These are phyloP conservation scores for Listrodromus nycthemerus DNA, from an alignment of 2,888 invertebrate genomes.

Conservation along the genomic window DNA sequence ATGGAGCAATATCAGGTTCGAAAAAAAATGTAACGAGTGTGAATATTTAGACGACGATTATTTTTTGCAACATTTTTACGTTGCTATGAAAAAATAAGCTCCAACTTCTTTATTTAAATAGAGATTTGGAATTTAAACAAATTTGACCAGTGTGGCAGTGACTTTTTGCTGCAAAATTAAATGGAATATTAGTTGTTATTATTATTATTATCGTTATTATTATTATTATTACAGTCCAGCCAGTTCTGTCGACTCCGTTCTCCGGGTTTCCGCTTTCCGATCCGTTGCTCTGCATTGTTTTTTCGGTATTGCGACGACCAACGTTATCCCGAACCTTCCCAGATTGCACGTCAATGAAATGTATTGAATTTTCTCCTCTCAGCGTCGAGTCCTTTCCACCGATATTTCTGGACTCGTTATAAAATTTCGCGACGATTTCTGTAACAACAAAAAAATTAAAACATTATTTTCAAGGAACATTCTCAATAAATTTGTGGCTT, in stretches of 20 bases:
- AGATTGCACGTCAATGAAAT: constrained; percentile 25
- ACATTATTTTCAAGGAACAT: neutral
- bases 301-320: constrained; percentile 35
- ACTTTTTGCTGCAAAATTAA: neutral
- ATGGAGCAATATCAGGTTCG: too few relatives aligned
- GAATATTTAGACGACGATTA: too few relatives aligned
- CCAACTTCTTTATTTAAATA: too few relatives aligned
- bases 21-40: too few relatives aligned
- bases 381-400: constrained; percentile 6
- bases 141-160: too few relatives aligned
- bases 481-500: neutral
- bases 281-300: constrained; percentile 83
- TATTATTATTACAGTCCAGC: constrained; percentile 80
- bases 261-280: constrained; percentile 80
- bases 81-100: too few relatives aligned
- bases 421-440: constrained; percentile 37
- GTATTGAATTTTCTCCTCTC: constrained; percentile 6
- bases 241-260: constrained; percentile 81
- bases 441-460: neutral
- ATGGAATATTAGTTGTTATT: neutral
- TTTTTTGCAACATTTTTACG: too few relatives aligned
- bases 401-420: constrained; percentile 7
- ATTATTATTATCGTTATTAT: constrained; percentile 72
- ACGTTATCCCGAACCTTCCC: constrained; percentile 46
- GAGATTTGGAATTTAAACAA: too few relatives aligned